These are phyloP conservation scores for Rambutsinella grinnellia DNA, from an alignment of 2,888 invertebrate genomes.

Conservation along the genomic window DNA sequence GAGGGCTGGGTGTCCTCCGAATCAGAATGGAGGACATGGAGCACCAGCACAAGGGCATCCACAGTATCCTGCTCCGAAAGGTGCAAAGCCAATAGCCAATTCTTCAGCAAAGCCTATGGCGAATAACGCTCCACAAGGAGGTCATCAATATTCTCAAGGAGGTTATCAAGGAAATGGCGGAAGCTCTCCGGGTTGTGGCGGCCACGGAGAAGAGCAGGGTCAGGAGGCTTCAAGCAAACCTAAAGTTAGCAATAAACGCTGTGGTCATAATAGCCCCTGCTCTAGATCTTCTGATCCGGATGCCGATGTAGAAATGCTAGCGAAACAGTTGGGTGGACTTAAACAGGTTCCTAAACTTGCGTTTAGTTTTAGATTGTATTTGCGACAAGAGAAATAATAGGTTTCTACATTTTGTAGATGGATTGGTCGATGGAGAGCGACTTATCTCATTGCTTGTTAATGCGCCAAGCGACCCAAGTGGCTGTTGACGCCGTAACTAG, in stretches of 20 bases:
- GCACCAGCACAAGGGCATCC: too few species aligned
- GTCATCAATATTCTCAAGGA: too few species aligned
- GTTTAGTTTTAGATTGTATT: too few species aligned
- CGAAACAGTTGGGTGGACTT: conserved; percentile 15
- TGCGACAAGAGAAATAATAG: too few species aligned
- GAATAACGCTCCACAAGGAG: too few species aligned
- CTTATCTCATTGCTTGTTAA: conserved; percentile 53
- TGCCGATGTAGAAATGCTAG: conserved; percentile 7
- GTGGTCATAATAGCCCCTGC: not conserved
- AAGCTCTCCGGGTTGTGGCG: too few species aligned
- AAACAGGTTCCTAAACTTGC: conserved; percentile 18
- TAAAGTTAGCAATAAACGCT: not conserved
- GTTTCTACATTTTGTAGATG: conserved; percentile 14
- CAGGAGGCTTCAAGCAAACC: not conserved
- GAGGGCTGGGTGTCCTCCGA: too few species aligned
- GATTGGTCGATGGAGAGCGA: conserved; percentile 36
- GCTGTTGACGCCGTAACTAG: conserved; percentile 62
- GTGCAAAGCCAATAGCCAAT: too few species aligned
- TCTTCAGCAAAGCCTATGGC: too few species aligned
- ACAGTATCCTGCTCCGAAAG: too few species aligned
- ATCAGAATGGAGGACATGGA: too few species aligned
- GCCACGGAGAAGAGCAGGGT: not conserved
- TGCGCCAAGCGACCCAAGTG: conserved; percentile 58
- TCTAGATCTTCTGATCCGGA: not conserved
- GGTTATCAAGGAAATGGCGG: too few species aligned